Conservation (phyloP, 2,888 invertebrate genomes). For the Cantharis nigra region DNA sequence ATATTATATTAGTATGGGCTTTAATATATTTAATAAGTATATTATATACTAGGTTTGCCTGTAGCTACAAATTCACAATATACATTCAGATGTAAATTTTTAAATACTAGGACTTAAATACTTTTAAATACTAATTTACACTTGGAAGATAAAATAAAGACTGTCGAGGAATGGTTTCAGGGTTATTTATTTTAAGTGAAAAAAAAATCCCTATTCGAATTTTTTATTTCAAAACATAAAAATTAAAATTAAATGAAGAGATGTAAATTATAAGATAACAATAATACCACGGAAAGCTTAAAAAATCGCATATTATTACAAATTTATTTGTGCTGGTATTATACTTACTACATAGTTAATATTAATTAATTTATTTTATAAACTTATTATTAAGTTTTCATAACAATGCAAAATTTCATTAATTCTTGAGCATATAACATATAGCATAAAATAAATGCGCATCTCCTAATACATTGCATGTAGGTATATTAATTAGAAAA, state of each 20-base stretch:
- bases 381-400: neutral
- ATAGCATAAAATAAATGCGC: neutral
- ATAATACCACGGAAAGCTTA: neutral
- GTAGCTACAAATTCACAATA: no score
- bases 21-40: no score
- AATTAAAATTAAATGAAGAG: neutral
- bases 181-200: neutral
- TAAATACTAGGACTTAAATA: no score
- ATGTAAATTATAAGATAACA: neutral
- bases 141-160: neutral
- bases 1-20: no score
- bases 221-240: neutral
- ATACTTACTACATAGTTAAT: neutral
- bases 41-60: no score
- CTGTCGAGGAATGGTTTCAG: neutral
- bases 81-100: no score
- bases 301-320: neutral
- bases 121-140: neutral
- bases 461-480: neutral
- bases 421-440: no score
- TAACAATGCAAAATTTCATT: neutral
- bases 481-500: conserved; percentile 2
- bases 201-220: neutral
- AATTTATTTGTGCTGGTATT: neutral
- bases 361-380: neutral